Evolutionary conservation across 2,113 vertebrate genomes (phyloP), one percentile per base, ranked within the genome.

Genomic region (Quiscalus mexicanus): DNA sequence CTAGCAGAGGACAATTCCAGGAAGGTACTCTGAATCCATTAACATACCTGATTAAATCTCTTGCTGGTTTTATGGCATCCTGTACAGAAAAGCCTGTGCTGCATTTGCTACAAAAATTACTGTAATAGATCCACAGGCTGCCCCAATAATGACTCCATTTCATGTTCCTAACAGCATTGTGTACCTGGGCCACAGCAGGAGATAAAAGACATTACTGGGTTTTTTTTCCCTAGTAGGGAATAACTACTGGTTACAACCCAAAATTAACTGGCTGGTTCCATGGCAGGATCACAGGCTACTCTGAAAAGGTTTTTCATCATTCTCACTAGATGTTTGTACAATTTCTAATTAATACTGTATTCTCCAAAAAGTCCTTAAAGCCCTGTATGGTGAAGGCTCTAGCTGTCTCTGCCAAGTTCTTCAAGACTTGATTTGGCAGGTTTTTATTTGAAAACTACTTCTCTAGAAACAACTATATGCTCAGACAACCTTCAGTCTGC

Each of bases 81-180:
- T 84, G 49, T 77, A 78, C 21, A 96, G 84, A 91, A 94, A 94
- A 95, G 49, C 58, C 53, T 65, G 77, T 52, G 84, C 37, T 84
- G 41, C 50, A 69, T 65, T 81, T 84, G 39, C 27, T 80, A 88
- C 63, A 93, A 81, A 74, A 96, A 70, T 86, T n/a, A 91, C 14
- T 63, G 47, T 70, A 83, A 82, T 2, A 82, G 74, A 84, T 44
- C 64, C 70, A 75, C 67, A 90, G 85, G 82, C 59, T 81, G 63
- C 15, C 62, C 71, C 4, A 3, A 33, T 95, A 94, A 89, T 55
- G 71, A 73, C 70, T 88, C 23, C 68, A 87, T 59, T 80, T 70
- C 42, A 16, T 42, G 55, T 23, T 71, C 17, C 4, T 69, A 93
- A 79, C 89, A 91, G 33, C 62, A 65, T 4, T 7, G 18, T 4